Base-by-base conservation (phyloP, 1,140 invertebrate genomes). In the Venustaconcha ellipsiformis region DNA sequence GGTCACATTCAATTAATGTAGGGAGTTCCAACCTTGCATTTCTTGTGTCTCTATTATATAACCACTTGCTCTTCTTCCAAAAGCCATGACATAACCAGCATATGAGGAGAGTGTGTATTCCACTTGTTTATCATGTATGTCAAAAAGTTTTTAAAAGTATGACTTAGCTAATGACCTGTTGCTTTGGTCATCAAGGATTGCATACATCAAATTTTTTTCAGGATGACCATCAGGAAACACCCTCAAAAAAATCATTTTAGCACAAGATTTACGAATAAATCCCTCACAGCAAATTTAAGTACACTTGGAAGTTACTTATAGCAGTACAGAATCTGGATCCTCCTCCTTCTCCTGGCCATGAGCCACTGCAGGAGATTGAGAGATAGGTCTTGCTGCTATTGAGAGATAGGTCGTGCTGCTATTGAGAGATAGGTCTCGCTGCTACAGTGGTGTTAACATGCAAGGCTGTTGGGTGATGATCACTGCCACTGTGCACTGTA, bases 121-220 rank as follows among this genome's bases (percentile, higher is more conserved):
- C 8, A 62, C 14, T 5, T 57, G 11, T 20, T n/a, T 15, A 15
- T 11, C 48, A 66, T 48, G 62, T 17, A 59, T 76, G 70, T 48
- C 23, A 20, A 75, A 70, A 18, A 17, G 14, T 11, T 70, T 67
- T 6, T 70, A 75, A 23, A 75, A 63, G 37, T 69, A 2, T 30
- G 4, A 30, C 66, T 23, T 66, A 1, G 55, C 62, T 15, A 78
- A 23, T 15, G 76, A 73, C 20, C 67, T 26, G 56, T 74, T 78
- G 57, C 76, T 78, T 58, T 78, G 76, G 65, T 73, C 70, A 58
- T 78, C 76, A 8, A 73, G 56, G 5, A 78, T 68, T 1, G 70
- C 69, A 64, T 77, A 77, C 23, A 63, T 13, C 11, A 69, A 20
- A 17, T 26, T 6, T 23, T 57, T 73, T 14, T 6, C 37, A 8